Conservation (phyloP, 2,113 vertebrate species). For the Phalacrocorax carbo region DNA sequence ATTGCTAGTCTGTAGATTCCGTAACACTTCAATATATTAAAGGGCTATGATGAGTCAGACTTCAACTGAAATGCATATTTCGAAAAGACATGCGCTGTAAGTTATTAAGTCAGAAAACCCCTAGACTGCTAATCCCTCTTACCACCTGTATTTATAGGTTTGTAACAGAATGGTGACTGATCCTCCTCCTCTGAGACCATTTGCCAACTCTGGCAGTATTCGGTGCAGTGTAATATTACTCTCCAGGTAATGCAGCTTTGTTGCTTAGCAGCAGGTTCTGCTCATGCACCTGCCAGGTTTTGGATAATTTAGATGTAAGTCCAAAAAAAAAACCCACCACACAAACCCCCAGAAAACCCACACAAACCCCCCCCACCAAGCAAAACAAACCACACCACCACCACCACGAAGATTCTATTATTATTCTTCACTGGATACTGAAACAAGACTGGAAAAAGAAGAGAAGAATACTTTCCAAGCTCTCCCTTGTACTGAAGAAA, state of each 20-base stretch:
- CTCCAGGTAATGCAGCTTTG: conserved; percentile 28
- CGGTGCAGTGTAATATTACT: neutral
- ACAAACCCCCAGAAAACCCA: too few relatives aligned
- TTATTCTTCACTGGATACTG: neutral
- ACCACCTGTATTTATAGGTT: conserved; percentile 16
- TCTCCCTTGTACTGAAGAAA: neutral
- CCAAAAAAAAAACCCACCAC: neutral
- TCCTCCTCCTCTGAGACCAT: conserved; percentile 41
- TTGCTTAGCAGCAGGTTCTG: conserved; percentile 65
- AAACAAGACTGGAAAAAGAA: neutral
- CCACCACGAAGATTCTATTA: neutral
- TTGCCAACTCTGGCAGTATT: conserved; percentile 36
- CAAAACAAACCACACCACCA: too few relatives aligned
- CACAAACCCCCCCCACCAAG: too few relatives aligned
- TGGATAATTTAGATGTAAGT: neutral
- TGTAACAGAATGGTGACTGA: conserved; percentile 34
- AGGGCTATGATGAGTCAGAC: neutral
- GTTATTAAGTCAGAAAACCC: conserved; percentile 37
- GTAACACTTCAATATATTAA: conserved; percentile 57
- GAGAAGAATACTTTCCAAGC: neutral
- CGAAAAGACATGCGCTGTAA: conserved; percentile 16
- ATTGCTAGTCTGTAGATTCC: neutral
- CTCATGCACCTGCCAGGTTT: neutral
- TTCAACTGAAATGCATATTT: conserved; percentile 49
- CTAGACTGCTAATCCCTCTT: conserved; percentile 35